A percentile compares a stretch with the other conserved stretches of the same genome.
Conservation (phyloP, 2,888 invertebrate genomes). For the Chrysopilus asiliformis region DNA sequence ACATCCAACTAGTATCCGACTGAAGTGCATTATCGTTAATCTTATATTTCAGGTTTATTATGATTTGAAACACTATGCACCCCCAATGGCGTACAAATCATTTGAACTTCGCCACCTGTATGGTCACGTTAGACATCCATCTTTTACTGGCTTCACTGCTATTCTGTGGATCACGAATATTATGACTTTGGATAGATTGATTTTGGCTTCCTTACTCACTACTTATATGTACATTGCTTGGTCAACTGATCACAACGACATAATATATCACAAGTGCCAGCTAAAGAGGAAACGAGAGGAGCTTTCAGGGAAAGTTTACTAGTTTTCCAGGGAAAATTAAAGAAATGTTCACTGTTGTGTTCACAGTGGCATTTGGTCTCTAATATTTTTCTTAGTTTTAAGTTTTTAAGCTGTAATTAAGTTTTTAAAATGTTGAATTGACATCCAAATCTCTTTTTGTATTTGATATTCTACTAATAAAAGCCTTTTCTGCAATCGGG, state of each 20-base stretch:
- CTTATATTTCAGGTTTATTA: conserved; percentile 45
- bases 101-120: conserved; percentile 39
- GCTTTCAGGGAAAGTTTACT: conserved; percentile 20
- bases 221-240: conserved; percentile 46
- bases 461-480: too few species aligned
- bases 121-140: conserved; percentile 48
- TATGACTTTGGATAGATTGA: conserved; percentile 47
- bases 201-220: conserved; percentile 41
- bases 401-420: too few species aligned
- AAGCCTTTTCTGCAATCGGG: too few species aligned
- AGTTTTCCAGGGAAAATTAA: too few species aligned
- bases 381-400: too few species aligned
- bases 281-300: conserved; percentile 39
- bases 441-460: too few species aligned
- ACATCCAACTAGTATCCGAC: too few species aligned
- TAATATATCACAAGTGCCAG: conserved; percentile 40
- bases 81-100: conserved; percentile 42
- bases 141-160: conserved; percentile 42
- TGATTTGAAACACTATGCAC: conserved; percentile 38
- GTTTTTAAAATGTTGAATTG: too few species aligned
- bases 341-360: too few species aligned
- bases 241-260: conserved; percentile 44
- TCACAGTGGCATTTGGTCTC: too few species aligned
- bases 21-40: too few species aligned
- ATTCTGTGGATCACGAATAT: conserved; percentile 46